Evolutionary conservation across 2,888 invertebrate genomes (phyloP), one percentile per base, ranked within the genome.

Genomic region (Synanthedon andrenaeformis): DNA sequence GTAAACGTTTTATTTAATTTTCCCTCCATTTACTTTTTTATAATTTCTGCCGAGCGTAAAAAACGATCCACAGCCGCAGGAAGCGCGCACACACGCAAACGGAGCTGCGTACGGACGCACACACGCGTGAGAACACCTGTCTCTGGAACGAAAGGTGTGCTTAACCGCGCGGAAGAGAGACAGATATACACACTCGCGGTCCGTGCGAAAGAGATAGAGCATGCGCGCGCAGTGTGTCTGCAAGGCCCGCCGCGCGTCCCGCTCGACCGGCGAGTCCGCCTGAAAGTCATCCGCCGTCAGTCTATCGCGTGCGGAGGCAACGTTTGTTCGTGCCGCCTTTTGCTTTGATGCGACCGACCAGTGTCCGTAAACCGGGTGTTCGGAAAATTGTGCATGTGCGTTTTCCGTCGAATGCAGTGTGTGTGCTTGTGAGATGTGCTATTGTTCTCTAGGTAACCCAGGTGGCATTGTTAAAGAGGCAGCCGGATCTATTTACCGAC

Each of bases 321-420:
- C 77, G 79, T 63, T 75, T 66, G 76, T 72, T 74, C 68, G 83
- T 84, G 81, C 81, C 79, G 80, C 81, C 69, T 73, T 75, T 78
- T 80, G 82, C 76, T 79, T 64, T 70, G 71, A 76, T 79, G 84
- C 82, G 85, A 85, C 78, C 85, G 83, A 83, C 84, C 83, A 79
- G 83, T 83, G 80, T 78, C 84, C 83, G 84, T 81, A 84, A 84
- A 35, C 35, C 76, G 79, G 84, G 79, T 81, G 82, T 82, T 85
- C 85, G 86, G 86, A 85, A 85, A 87, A 86, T 86, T 87, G 86
- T 87, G 86, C 82, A 85, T 87, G 86, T 87, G 86, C 86, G 83
- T 83, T 87, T 86, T 85, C 86, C 86, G 85, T 79, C 74, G 73
- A 76, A 71, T 77, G 79, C 78, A 82, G 85, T 85, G 86, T 86